phyloP scores from a whole-genome alignment of 2,113 vertebrate genomes.

The Bos javanicus region DNA sequence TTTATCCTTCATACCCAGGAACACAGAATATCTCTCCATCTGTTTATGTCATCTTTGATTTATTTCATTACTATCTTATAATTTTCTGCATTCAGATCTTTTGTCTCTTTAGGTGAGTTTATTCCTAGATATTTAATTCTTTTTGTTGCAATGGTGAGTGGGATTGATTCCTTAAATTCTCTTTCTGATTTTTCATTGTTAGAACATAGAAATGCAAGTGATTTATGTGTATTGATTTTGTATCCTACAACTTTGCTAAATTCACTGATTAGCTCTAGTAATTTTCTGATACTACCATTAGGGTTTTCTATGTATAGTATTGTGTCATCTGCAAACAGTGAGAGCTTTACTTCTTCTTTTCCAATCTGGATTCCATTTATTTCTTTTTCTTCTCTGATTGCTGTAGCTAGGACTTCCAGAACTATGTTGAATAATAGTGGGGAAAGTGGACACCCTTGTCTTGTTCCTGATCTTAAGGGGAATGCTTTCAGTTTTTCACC shows the following conservation, averaged over 20 bases:
- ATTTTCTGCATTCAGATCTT: neutral
- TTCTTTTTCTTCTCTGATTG: neutral
- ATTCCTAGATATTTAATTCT: neutral
- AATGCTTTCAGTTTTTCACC: neutral
- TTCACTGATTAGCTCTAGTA: neutral
- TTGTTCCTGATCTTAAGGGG: neutral
- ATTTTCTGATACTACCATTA: neutral
- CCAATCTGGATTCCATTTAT: neutral
- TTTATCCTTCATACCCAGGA: neutral
- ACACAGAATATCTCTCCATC: neutral
- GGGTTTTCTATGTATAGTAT: neutral
- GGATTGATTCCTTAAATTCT: neutral
- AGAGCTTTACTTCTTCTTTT: neutral
- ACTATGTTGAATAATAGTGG: neutral
- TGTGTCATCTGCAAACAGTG: neutral
- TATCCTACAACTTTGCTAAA: neutral
- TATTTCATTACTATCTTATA: neutral
- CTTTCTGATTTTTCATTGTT: neutral
- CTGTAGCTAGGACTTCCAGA: neutral
- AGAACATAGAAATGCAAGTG: neutral
- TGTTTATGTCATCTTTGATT: neutral
- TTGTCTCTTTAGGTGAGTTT: neutral
- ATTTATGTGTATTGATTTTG: neutral
- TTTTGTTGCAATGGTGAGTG: neutral
- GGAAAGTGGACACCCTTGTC: neutral